Evolutionary conservation across 2,797 vertebrate genomes (phyloP), one percentile per base, ranked within the genome.

Genomic region (Garrulus glandarius): DNA sequence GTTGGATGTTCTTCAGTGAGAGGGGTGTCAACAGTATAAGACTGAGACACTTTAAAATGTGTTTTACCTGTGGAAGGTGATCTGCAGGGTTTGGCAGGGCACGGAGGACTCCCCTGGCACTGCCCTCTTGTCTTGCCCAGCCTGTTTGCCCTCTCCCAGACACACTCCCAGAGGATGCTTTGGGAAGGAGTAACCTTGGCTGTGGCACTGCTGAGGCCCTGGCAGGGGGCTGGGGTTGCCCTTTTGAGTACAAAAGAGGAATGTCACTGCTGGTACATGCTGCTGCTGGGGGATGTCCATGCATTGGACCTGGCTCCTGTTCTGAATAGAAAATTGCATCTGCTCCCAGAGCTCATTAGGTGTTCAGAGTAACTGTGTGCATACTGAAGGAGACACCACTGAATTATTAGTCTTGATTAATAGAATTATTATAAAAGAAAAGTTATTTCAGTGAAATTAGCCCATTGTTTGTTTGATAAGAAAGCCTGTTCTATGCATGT

Each of bases 261-360:
- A n/a, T 24, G 11, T 20, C 78, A 53, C 8, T 0, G 0, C 22
- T 74, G 36, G 39, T 26, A 47, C 36, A 8, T 0, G 4, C 9
- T 75, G 30, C n/a, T 88, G 52, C 32, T 69, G 69, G 39, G 2
- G n/a, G 52, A 39, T 59, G 52, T 47, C 44, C 27, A 0, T 22
- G 10, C 7, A 20, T 23, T 2, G 11, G 41, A 16, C n/a, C 17
- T 72, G 60, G n/a, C 63, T 89, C 47, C 67, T 50, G 29, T 6
- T 82, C 80, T 59, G 55, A 46, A 67, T 13, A 30, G 77, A 63
- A 69, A 84, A 71, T 84, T 67, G 6, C 57, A 34, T 49, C 29
- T 76, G 43, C 7, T 91, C 61, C 34, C 57, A 50, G 75, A 78
- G 37, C 30, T 65, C 37, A 1, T 72, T 20, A 55, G 10, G 41